phyloP scores from a whole-genome alignment of 2,113 vertebrate species.

The Malaclemys terrapin region DNA sequence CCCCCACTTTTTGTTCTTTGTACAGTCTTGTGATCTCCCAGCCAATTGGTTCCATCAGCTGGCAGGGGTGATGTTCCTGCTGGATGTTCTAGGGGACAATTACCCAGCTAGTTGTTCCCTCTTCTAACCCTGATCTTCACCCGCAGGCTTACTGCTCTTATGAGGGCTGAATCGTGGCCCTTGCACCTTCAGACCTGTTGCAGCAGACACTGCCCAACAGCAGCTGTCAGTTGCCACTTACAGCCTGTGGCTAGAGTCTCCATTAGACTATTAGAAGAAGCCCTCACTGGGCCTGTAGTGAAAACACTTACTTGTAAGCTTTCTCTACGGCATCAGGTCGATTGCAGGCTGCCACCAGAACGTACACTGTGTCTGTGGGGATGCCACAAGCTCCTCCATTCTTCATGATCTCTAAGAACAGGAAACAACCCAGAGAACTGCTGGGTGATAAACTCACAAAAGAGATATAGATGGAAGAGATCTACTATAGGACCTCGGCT shows the following conservation, averaged over 20 bases:
- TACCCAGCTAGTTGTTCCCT: not conserved
- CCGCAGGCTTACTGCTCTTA: not conserved
- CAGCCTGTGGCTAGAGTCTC: not conserved
- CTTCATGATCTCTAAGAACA: conserved; percentile 88
- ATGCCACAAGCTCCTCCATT: conserved; percentile 88
- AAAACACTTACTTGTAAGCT: conserved; percentile 85
- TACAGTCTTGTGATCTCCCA: not conserved
- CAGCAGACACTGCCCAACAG: accelerated
- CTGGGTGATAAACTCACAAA: not conserved
- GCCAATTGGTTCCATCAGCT: not conserved
- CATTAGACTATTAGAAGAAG: not conserved
- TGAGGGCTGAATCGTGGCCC: not conserved
- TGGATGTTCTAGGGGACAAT: not conserved
- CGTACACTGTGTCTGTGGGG: conserved; percentile 92
- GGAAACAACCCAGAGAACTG: not conserved
- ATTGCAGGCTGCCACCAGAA: conserved; percentile 90
- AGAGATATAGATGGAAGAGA: not conserved
- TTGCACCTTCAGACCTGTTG: accelerated
- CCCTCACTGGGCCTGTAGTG: not conserved
- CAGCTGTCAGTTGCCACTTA: accelerated
- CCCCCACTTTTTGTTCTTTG: not conserved
- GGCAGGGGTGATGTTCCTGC: not conserved
- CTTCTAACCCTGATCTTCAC: not conserved
- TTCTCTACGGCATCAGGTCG: conserved; percentile 88
- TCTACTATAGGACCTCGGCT: not conserved